These are phyloP conservation scores for Cheirogaleus medius DNA, from an alignment of 2,113 vertebrate species.

Conservation along the genomic window DNA sequence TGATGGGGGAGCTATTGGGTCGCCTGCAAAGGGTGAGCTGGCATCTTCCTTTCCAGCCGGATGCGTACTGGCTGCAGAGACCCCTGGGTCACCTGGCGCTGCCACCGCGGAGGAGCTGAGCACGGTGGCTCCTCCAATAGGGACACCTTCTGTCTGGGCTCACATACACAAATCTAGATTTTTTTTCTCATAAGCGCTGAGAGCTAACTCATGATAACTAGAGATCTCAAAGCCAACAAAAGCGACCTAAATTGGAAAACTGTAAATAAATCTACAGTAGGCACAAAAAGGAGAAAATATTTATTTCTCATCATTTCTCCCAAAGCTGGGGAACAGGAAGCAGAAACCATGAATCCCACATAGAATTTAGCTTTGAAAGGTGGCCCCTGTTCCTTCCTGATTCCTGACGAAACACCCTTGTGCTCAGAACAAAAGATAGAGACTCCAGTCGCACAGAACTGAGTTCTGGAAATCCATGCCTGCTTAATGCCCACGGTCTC, in stretches of 20 bases:
- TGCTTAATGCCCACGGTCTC: background rate
- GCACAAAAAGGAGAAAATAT: background rate
- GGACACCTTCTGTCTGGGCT: background rate
- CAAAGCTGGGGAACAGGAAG: background rate
- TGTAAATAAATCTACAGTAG: background rate
- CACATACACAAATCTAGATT: background rate
- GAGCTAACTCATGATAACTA: background rate
- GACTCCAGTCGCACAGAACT: background rate
- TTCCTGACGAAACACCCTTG: background rate
- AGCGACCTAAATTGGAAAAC: background rate
- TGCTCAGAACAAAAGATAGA: background rate
- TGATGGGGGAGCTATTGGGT: too few species aligned
- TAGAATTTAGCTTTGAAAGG: background rate
- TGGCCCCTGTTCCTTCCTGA: background rate
- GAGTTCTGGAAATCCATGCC: background rate
- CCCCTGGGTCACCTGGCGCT: accelerated
- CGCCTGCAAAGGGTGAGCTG: too few species aligned
- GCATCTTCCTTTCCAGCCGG: background rate
- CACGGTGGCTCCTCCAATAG: background rate
- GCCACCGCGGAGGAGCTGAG: background rate
- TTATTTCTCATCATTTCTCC: background rate
- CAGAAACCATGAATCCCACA: background rate
- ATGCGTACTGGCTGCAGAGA: background rate
- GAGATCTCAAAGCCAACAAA: background rate
- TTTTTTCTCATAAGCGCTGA: background rate